Evolutionary conservation across 92 coral and sea anemone genomes (phyloP), one percentile per base, ranked within the genome.

Genomic region (Parazoanthus darwini): DNA sequence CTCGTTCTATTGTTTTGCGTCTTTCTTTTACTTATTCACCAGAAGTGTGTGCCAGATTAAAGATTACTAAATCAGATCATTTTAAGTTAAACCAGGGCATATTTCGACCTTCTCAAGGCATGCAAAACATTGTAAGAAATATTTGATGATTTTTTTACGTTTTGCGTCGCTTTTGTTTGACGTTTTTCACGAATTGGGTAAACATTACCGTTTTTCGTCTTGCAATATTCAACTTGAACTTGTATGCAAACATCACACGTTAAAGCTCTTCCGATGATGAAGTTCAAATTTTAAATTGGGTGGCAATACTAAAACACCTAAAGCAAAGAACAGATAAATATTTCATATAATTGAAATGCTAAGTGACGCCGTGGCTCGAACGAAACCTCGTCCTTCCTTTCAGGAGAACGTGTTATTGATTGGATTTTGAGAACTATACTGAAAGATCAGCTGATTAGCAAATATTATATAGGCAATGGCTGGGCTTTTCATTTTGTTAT

Each of bases 121-220:
- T 84, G 23, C 63, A 76, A 82, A 39, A 46, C n/a, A 39, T 81
- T 65, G 42, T 23, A 44, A 70, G 39, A 46, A 44, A 44, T 6
- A 8, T 20, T 9, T 72, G 39, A 15, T 16, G 6, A 26, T 42
- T 25, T 70, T 63, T 63, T 63, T 4, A 63, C 70, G 54, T 29
- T 83, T 71, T 71, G 67, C 87, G 16, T 71, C 22, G 59, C 67
- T 26, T 72, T 70, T 84, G 73, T 84, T 84, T 84, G 63, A 20
- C 20, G 54, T 66, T 71, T 46, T 71, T 71, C 11, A 56, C 44
- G 78, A 72, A 46, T 18, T 44, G 39, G 38, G 66, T 84, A 84
- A 84, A 84, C 63, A 71, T 42, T 39, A 46, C 79, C 87, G 78
- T 84, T 84, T 65, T 84, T 67, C 67, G 46, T 29, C 56, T 20